These are phyloP conservation scores for Latrodectus elegans DNA, from an alignment of 2,888 invertebrate genomes.

Conservation along the genomic window DNA sequence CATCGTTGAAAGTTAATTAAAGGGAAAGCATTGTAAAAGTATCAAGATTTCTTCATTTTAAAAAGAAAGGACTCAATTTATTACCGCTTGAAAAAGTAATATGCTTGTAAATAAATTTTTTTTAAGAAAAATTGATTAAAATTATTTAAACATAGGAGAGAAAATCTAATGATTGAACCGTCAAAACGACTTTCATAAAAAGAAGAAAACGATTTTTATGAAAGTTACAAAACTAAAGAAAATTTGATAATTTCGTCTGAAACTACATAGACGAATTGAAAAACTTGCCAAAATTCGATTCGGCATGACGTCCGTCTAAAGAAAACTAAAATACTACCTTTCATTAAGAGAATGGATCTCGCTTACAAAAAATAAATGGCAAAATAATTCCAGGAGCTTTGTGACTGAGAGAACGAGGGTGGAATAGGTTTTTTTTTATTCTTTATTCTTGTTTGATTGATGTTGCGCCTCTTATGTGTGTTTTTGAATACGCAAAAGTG, in stretches of 20 bases:
- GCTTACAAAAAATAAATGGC: not conserved
- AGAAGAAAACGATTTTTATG: not conserved
- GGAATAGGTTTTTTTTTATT: not conserved
- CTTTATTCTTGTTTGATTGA: constrained; percentile 1
- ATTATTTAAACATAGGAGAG: no score
- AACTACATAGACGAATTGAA: not conserved
- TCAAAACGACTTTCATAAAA: not conserved
- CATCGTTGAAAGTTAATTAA: no score
- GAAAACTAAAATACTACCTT: not conserved
- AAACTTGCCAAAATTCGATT: not conserved
- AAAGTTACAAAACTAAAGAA: not conserved
- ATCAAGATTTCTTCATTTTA: no score
- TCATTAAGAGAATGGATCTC: not conserved
- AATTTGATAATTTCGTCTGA: not conserved
- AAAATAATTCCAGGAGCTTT: not conserved
- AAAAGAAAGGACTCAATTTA: no score
- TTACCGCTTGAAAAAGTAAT: no score
- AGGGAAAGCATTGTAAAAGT: no score
- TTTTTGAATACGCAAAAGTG: not conserved
- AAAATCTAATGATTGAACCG: no score
- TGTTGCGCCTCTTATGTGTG: not conserved
- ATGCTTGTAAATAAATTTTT: no score
- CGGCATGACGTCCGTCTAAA: not conserved
- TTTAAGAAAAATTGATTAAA: no score
- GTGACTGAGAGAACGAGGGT: not conserved